These are phyloP conservation scores for Campoplex nolae DNA, from an alignment of 2,888 invertebrate genomes.

Conservation along the genomic window DNA sequence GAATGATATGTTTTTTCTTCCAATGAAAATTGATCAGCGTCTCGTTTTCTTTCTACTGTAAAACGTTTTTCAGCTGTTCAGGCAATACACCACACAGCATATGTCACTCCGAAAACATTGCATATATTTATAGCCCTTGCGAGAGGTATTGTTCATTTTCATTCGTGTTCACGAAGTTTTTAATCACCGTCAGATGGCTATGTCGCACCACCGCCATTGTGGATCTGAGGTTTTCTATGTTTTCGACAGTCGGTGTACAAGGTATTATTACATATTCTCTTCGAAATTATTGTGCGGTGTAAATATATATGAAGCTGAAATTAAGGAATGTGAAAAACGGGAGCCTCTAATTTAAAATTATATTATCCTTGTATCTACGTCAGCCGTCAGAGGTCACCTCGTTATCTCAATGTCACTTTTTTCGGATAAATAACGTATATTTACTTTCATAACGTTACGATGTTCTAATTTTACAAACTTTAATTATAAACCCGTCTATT, in stretches of 20 bases:
- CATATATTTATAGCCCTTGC: neutral
- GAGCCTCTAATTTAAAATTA: neutral
- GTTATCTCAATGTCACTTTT: conserved; percentile 25
- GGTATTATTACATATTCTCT: neutral
- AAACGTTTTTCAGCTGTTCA: conserved; percentile 28
- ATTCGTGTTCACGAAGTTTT: neutral
- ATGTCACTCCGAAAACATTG: conserved; percentile 25
- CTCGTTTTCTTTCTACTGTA: neutral
- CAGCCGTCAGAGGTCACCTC: conserved; percentile 4
- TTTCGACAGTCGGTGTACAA: conserved; percentile 16
- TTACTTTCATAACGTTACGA: neutral
- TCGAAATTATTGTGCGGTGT: no score
- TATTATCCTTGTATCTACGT: neutral
- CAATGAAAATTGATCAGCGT: neutral
- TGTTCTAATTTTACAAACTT: conserved; percentile 25
- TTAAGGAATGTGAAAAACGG: neutral
- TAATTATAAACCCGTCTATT: conserved; percentile 23
- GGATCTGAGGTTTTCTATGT: neutral
- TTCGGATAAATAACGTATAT: conserved; percentile 20
- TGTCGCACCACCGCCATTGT: neutral
- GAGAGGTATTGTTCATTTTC: neutral
- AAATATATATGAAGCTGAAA: neutral
- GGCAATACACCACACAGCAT: neutral
- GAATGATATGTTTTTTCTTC: neutral
- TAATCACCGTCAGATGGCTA: neutral